Evolutionary conservation across 2,113 vertebrate species (phyloP).

Genomic region (Enhydra lutris): DNA sequence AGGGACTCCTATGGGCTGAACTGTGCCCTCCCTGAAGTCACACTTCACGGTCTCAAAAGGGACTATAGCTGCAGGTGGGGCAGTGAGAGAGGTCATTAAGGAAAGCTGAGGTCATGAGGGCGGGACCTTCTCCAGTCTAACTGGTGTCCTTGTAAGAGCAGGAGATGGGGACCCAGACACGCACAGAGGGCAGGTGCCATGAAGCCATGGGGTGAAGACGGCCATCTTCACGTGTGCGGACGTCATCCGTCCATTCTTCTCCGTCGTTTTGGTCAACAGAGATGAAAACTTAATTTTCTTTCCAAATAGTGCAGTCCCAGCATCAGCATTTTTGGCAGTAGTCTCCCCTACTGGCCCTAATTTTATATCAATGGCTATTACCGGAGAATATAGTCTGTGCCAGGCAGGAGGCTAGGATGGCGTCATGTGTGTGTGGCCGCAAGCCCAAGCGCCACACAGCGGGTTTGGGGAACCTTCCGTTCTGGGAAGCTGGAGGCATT

Average conservation of each 20-base stretch:
- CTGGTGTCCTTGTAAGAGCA: background rate
- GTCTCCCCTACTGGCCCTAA: background rate
- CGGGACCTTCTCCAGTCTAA: no score
- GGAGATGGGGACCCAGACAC: background rate
- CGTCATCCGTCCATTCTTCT: fast-evolving
- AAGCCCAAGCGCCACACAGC: fast-evolving
- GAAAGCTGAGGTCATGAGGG: background rate
- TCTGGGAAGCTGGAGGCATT: background rate
- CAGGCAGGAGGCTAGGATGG: fast-evolving
- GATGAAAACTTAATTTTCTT: fast-evolving
- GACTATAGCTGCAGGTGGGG: background rate
- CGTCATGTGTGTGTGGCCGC: fast-evolving
- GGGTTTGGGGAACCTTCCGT: background rate
- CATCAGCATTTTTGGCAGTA: background rate
- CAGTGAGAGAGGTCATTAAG: background rate
- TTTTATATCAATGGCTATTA: fast-evolving
- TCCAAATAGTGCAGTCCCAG: fast-evolving
- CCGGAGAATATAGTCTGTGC: fast-evolving
- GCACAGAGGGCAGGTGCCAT: fast-evolving
- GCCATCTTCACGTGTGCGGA: fast-evolving
- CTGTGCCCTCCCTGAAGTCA: background rate
- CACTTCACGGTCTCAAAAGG: background rate
- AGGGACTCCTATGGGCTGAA: background rate
- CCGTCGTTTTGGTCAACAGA: fast-evolving
- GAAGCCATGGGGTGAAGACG: background rate